Evolutionary conservation across 2,113 vertebrate genomes (phyloP).

Genomic region (Lophura nycthemera): DNA sequence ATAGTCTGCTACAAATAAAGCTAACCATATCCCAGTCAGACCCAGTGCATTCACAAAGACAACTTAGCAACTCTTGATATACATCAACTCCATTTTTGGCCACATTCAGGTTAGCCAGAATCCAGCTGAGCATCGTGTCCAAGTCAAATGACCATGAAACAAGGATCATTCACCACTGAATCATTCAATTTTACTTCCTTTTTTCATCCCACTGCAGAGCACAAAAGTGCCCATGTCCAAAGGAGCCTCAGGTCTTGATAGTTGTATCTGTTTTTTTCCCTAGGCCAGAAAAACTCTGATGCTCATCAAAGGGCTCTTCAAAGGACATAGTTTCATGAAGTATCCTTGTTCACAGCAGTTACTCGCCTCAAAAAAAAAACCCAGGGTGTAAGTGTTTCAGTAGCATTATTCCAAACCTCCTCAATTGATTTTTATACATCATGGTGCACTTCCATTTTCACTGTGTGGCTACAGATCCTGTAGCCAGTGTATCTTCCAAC

Average conservation of each 20-base stretch:
- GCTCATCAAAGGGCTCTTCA: neutral
- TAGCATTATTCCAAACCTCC: neutral
- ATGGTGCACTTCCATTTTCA: neutral
- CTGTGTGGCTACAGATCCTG: neutral
- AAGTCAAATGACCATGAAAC: constrained; percentile 18
- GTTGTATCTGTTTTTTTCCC: neutral
- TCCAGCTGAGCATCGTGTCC: neutral
- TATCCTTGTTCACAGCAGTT: neutral
- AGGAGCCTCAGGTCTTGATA: neutral
- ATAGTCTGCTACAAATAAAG: neutral
- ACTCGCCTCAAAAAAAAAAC: neutral
- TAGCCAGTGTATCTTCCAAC: neutral
- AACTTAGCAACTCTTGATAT: neutral
- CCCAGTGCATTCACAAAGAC: neutral
- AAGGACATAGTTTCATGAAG: neutral
- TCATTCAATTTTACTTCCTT: constrained; percentile 24
- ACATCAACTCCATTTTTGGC: neutral
- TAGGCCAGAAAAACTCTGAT: neutral
- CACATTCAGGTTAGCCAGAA: neutral
- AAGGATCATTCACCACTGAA: constrained; percentile 8
- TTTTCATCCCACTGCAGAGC: neutral
- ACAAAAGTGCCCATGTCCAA: neutral
- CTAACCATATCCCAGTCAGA: neutral
- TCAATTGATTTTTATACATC: neutral
- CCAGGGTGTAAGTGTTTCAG: neutral